Evolutionary conservation across 2,888 invertebrate species (phyloP), one percentile per base, ranked within the genome.

Genomic region (Megastigmus dorsalis): DNA sequence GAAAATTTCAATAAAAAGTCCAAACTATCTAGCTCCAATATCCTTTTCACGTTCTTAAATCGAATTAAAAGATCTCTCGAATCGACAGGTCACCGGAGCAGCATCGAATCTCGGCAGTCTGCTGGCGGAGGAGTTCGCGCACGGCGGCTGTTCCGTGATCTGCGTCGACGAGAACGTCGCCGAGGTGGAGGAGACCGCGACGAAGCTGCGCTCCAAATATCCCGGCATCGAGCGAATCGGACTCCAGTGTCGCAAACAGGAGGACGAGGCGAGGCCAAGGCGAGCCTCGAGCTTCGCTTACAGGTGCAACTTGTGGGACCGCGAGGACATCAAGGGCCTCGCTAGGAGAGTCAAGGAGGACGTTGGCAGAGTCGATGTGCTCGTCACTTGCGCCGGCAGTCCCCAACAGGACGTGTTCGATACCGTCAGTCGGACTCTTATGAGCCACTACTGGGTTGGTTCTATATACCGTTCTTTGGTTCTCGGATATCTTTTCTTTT

Each of bases 361-460:
- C 3, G 52, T 86, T 33, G 86, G 86, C 4, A 76, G 75, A 1
- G 74, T 87, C 62, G 84, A 87, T 65, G 80, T 85, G 1, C 79
- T 87, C n/a, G 83, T 87, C 15, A 87, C 84, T 9, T 87, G 87
- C 62, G 76, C 79, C 9, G 83, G 81, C 0, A 54, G 6, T 13
- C 59, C 81, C 20, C 76, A 79, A 55, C 80, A 82, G 59, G 82
- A 82, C 65, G 81, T 85, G 33, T 83, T 86, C 57, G 84, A 85
- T 36, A 82, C 82, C 3, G 81, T 85, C 60, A 83, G 78, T 70
- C 82, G 73, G 6, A 85, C 84, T 9, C 78, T 87, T 41, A 86
- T 86, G 86, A 83, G 84, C 75, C 86, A 87, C 66, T 87, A 86
- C 45, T 87, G 86, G 87, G 87, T 80, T 3, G 26, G 76, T 63